A percentile compares a stretch with the other conserved stretches of the same genome.
Evolutionary conservation across 2,113 vertebrate species (phyloP).

Genomic region (Mustela nigripes): DNA sequence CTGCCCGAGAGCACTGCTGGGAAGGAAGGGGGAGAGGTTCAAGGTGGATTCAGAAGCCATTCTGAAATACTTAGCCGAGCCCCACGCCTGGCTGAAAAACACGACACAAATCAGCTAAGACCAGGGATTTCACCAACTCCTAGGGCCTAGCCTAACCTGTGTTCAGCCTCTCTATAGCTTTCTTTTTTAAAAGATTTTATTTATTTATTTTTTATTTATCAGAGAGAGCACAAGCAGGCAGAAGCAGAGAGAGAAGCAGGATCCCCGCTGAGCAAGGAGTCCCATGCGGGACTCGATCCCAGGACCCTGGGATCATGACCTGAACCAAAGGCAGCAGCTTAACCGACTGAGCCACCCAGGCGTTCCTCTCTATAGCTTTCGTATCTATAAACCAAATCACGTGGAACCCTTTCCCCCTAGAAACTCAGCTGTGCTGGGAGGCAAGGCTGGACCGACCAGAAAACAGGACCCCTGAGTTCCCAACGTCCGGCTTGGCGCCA

Average conservation of each 20-base stretch:
- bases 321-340: too few relatives aligned
- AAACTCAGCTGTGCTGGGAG: not conserved
- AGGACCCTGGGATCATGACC: too few relatives aligned
- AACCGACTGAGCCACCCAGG: too few relatives aligned
- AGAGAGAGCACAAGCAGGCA: too few relatives aligned
- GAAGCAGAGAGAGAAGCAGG: too few relatives aligned
- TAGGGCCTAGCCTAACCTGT: not conserved
- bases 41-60: not conserved
- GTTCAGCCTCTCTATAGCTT: too few relatives aligned
- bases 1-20: not conserved
- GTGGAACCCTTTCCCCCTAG: not conserved
- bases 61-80: not conserved
- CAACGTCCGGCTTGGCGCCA: fast-evolving
- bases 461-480: not conserved
- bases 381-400: not conserved
- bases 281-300: too few relatives aligned
- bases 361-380: not conserved
- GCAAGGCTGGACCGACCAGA: not conserved
- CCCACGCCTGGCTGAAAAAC: not conserved
- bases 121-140: not conserved
- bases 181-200: not conserved
- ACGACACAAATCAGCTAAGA: not conserved
- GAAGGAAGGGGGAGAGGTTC: not conserved
- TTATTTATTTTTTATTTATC: too few relatives aligned
- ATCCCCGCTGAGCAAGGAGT: too few relatives aligned